Evolutionary conservation across 2,797 vertebrate genomes (phyloP), one percentile per base, ranked within the genome.

Genomic region (Muscicapa comitata): DNA sequence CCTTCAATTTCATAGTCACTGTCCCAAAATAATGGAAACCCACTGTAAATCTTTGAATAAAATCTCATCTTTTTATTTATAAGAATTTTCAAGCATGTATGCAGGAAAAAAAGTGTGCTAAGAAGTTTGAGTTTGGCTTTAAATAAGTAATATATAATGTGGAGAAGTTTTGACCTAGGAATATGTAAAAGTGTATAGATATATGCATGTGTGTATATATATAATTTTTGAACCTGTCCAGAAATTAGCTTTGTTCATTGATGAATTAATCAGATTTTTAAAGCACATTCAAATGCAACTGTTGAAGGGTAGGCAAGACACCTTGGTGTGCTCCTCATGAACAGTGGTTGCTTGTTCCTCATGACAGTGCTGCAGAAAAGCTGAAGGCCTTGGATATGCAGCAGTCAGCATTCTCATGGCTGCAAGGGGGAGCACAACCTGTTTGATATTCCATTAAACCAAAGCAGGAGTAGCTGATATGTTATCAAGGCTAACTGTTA

Each of bases 371-470:
- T 5, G 2, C 19, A 37, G 42, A 74, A 61, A 75, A 78, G 31
- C 23, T 0, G 0, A 26, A 48, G 48, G 19, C 63, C 50, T 54
- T 0, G 0, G 53, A 42, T 11, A 25, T 9, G 29, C 40, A 91
- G 37, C 23, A 79, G n/a, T 81, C 51, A 37, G 55, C 45, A 80
- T 35, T 80, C 88, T 57, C 53, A 79, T 13, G 38, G 78, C 57
- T 63, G 15, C 26, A 86, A 90, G 54, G 70, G 35, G 43, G 31
- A 87, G 47, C 43, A 76, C 55, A 87, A 87, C 33, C 51, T 92
- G 43, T 72, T n/a, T 92, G 92, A 62, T 89, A 84, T 48, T 81
- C 28, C 47, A 51, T 70, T 76, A 75, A 92, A 87, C 48, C 71
- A 79, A 68, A 93, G 51, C 8, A 93, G 62, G 16, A 84, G 58